Base-by-base conservation (phyloP, 2,888 invertebrate genomes). In the Phalera bucephala region DNA sequence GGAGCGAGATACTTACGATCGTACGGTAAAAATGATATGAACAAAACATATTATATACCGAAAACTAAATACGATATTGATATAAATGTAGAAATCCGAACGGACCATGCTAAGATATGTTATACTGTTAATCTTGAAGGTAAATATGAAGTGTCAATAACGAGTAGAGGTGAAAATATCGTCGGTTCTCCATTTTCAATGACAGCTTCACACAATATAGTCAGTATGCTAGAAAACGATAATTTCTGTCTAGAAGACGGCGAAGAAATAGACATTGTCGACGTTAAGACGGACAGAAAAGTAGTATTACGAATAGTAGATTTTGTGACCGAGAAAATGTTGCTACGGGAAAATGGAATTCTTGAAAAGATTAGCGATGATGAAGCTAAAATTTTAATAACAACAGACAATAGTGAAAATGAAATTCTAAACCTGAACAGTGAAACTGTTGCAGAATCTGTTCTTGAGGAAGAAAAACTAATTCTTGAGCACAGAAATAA, bases 151-250 rank as follows among this genome's bases (percentile, higher is more conserved):
- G 79, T 93, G 21, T 90, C 85, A 17, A 81, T 93, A 26, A 90
- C 91, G 9, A 91, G 89, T 35, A 84, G 91, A 64, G 91, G 91
- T 0, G 88, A 89, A 60, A 81, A 86, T 54, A 80, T 92, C 23
- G 85, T 88, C 19, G 92, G 92, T n/a, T 92, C 93, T 12, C 93
- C 93, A 1, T 93, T 89, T 56, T 69, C 69, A 33, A 79, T 92
- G 2, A 89, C 80, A 36, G 87, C 91, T 11, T 74, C 82, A 2
- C 64, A 77, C 35, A 80, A 86, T 41, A 82, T 87, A 21, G 43
- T 87, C 3, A 61, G 61, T 22, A 57, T 72, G 19, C 54, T 88
- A 36, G 82, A 86, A 68, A 74, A 61, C 48, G 83, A 87, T 31
- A 86, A 64, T 45, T 82, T 78, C 36, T 72, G 73, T 37, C 68